Evolutionary conservation across 23 tunicate species (phyloP), one percentile per base, ranked within the genome.

Genomic region (Trididemnum nubilum): DNA sequence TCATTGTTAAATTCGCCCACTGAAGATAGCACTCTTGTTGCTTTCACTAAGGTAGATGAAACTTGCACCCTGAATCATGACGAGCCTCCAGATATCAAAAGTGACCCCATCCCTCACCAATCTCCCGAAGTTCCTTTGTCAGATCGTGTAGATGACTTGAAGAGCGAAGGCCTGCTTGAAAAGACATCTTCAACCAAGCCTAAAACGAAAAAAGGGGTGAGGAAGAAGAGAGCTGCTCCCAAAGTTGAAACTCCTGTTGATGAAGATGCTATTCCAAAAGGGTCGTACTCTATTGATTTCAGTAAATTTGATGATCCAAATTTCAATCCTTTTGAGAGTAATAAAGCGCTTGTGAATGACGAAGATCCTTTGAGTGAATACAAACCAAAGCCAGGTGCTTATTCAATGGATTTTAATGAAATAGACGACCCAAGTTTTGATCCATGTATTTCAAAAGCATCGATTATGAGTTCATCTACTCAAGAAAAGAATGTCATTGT

Each of bases 261-360:
- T 63, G 69, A 63, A 18, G 69, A 21, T 2, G 39, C 36, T 33
- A 29, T 59, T 64, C 73, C 87, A 36, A 83, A 74, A 73, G 87
- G 87, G 36, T 59, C 73, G 0, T 83, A 83, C 35, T 37, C 81
- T n/a, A 83, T 83, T 19, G 87, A 83, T 74, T 74, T 83, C 51
- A 83, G 81, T 38, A 51, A 83, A 40, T 83, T 83, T 74, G 87
- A 83, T 83, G 87, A 83, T 37, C 87, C 87, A n/a, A 83, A 83
- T 38, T 83, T 54, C 35, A 81, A 83, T 51, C 87, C 87, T 1
- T 83, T 83, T 36, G 64, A 80, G 64, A 80, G 35, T 66, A 83
- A 36, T 28, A 73, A 73, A 60, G 63, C 54, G 18, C 61, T 74
- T 25, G 35, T 58, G 1, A 82, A 82, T 71, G 86, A 51, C 12